Evolutionary conservation across 2,888 invertebrate genomes (phyloP).

Genomic region (Ceratothoa steindachneri): DNA sequence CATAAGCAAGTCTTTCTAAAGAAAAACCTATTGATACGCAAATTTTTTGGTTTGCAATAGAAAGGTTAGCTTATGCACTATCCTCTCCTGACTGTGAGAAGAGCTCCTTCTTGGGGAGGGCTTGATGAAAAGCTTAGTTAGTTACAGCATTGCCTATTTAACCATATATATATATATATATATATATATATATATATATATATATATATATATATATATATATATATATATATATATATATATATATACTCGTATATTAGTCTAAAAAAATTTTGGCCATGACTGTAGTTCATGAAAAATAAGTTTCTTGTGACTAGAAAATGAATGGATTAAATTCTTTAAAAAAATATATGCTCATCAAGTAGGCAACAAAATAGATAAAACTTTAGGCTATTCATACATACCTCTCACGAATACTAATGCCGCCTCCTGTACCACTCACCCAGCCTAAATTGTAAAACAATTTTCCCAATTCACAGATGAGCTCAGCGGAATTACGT

Average conservation of each 20-base stretch:
- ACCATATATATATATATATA: too few species aligned
- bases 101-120: background rate
- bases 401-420: conserved; percentile 81
- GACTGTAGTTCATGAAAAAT: too few species aligned
- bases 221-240: background rate
- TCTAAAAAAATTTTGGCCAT: background rate
- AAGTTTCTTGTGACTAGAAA: too few species aligned
- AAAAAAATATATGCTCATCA: background rate
- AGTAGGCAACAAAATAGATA: too few species aligned
- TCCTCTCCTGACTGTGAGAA: too few species aligned
- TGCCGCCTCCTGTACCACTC: conserved; percentile 92
- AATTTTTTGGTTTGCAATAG: too few species aligned
- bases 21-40: too few species aligned
- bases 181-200: background rate
- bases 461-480: conserved; percentile 81
- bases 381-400: too few species aligned
- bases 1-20: too few species aligned
- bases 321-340: background rate
- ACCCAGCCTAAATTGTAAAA: conserved; percentile 95
- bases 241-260: background rate
- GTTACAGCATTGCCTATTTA: too few species aligned
- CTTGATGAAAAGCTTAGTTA: too few species aligned
- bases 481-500: conserved; percentile 59
- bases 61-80: too few species aligned
- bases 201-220: background rate